phyloP scores from a whole-genome alignment of 2,797 vertebrate genomes.

The Meriones psammophilus region DNA sequence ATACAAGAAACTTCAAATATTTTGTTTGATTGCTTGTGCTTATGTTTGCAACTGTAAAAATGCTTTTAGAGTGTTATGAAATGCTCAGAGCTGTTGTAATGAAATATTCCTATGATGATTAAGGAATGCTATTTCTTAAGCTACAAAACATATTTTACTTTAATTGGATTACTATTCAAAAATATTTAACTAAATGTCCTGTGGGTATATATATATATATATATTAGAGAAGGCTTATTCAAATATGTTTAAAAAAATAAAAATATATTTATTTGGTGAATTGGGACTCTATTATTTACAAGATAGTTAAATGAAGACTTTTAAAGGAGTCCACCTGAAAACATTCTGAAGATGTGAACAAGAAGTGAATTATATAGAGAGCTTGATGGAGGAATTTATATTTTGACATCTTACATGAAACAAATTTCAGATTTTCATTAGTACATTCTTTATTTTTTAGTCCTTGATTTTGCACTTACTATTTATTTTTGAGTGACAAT shows the following conservation, averaged over 20 bases:
- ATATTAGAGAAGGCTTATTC: neutral
- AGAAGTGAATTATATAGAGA: neutral
- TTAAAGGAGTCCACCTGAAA: neutral
- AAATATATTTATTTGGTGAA: neutral
- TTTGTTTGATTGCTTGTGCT: neutral
- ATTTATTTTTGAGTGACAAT: neutral
- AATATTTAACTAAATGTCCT: slow-evolving; percentile 14
- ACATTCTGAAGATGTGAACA: neutral
- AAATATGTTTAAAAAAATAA: slow-evolving; percentile 24
- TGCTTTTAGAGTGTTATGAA: neutral
- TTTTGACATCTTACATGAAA: slow-evolving; percentile 11
- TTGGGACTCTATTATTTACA: neutral
- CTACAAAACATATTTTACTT: neutral
- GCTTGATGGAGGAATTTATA: neutral
- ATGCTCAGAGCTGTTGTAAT: neutral
- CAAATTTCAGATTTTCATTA: slow-evolving; percentile 32
- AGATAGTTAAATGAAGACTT: neutral
- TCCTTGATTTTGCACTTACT: neutral
- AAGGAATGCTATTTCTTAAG: neutral
- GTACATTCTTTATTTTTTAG: neutral
- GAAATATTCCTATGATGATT: neutral
- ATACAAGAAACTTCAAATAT: neutral
- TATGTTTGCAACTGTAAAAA: slow-evolving; percentile 8
- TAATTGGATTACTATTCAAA: slow-evolving; percentile 14
- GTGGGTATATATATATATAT: neutral